phyloP scores from a whole-genome alignment of 2,888 invertebrate species.

The Aproaerema taeniolella region DNA sequence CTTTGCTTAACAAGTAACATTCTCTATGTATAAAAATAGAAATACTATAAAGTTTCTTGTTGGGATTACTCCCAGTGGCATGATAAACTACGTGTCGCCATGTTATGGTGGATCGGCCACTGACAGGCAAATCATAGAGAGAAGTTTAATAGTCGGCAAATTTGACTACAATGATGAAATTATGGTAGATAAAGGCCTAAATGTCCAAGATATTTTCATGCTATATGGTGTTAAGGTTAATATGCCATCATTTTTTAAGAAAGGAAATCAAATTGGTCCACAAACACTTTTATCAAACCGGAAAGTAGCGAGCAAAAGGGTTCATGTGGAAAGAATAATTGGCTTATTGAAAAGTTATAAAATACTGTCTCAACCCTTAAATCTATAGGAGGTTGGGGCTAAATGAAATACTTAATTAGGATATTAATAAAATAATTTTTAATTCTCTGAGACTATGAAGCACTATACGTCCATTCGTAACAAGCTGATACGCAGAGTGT shows the following conservation, averaged over 20 bases:
- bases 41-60: conserved; percentile 18
- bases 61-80: conserved; percentile 22
- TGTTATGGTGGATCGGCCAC: conserved; percentile 11
- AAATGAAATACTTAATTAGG: no score
- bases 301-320: no score
- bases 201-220: conserved; percentile 13
- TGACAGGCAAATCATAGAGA: conserved; percentile 12
- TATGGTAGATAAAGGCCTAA: conserved; percentile 12
- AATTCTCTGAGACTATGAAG: no score
- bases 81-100: conserved; percentile 21
- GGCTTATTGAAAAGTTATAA: no score
- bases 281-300: no score
- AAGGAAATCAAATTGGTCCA: no score
- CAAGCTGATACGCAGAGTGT: no score
- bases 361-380: no score
- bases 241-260: conserved; percentile 1
- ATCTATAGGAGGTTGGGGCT: no score
- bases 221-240: conserved; percentile 4
- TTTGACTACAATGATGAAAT: conserved; percentile 9
- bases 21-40: conserved; percentile 21
- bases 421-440: no score
- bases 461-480: no score
- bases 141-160: conserved; percentile 5
- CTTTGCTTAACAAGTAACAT: conserved; percentile 17
- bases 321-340: no score